A percentile compares a stretch with the other conserved stretches of the same genome.
Conservation (phyloP, 92 coral and sea anemone species). For the Parazoanthus darwini region DNA sequence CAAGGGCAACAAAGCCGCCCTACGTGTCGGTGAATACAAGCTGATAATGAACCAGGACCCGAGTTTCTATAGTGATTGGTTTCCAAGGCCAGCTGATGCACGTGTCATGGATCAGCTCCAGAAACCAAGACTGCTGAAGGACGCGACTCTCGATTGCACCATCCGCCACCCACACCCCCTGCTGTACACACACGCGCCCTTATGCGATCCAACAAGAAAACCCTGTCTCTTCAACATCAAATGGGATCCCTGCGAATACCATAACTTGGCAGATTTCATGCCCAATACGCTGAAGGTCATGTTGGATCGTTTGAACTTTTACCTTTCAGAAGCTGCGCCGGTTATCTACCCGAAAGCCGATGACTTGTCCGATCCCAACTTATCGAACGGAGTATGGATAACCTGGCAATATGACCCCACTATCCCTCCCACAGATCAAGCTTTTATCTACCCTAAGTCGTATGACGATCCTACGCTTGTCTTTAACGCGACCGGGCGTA, state of each 20-base stretch:
- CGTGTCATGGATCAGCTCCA: constrained; percentile 78
- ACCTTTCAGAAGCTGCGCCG: constrained; percentile 62
- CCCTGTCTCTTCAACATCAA: constrained; percentile 98
- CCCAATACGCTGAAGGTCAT: constrained; percentile 96
- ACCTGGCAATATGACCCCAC: constrained; percentile 81
- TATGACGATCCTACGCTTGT: constrained; percentile 78
- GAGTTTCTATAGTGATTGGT: constrained; percentile 93
- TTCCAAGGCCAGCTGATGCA: constrained; percentile 77
- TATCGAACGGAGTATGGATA: constrained; percentile 90
- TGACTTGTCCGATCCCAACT: constrained; percentile 81
- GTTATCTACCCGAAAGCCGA: constrained; percentile 86
- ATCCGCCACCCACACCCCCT: constrained; percentile 90
- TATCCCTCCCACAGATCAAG: constrained; percentile 72
- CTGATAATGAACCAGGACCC: constrained; percentile 83
- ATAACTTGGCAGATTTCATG: constrained; percentile 96
- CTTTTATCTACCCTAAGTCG: constrained; percentile 84
- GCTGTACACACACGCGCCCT: constrained; percentile 93
- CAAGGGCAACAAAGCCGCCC: constrained; percentile 78
- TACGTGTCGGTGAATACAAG: constrained; percentile 98
- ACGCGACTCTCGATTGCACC: constrained; percentile 80
- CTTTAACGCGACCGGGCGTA: constrained; percentile 54
- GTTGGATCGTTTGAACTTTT: constrained; percentile 87
- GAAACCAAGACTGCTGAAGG: constrained; percentile 52
- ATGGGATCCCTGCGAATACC: constrained; percentile 99
- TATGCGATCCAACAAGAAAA: constrained; percentile 85